These are phyloP conservation scores for Reticulitermes speratus DNA, from an alignment of 1,140 invertebrate species.

Conservation along the genomic window DNA sequence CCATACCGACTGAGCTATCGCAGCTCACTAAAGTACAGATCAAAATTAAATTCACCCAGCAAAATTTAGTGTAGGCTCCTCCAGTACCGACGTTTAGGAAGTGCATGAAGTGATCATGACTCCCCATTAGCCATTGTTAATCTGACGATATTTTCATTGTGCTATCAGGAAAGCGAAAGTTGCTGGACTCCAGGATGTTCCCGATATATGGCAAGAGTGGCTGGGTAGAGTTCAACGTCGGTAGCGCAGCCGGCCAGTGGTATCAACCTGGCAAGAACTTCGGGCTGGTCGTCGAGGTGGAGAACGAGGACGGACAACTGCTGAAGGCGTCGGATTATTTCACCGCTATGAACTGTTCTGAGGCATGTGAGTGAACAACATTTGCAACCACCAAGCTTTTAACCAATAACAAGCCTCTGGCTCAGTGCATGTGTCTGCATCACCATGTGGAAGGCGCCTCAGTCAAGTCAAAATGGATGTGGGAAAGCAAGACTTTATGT, in stretches of 20 bases:
- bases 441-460: too few relatives aligned
- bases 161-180: slow-evolving; percentile 52
- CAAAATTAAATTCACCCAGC: too few relatives aligned
- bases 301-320: slow-evolving; percentile 59
- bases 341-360: slow-evolving; percentile 45
- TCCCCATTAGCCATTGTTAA: too few relatives aligned
- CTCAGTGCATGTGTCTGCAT: too few relatives aligned
- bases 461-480: too few relatives aligned
- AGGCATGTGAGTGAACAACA: slow-evolving; percentile 38
- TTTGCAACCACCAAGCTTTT: background rate
- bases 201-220: slow-evolving; percentile 43
- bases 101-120: too few relatives aligned
- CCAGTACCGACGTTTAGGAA: too few relatives aligned
- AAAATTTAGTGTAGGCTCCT: too few relatives aligned
- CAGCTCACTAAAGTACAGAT: too few relatives aligned
- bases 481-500: too few relatives aligned
- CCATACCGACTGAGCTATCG: too few relatives aligned
- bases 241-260: slow-evolving; percentile 44
- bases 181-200: slow-evolving; percentile 56
- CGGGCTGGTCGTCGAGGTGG: slow-evolving; percentile 59
- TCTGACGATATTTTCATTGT: background rate
- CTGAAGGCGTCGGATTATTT: slow-evolving; percentile 55
- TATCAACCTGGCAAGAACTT: slow-evolving; percentile 51
- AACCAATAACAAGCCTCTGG: background rate
- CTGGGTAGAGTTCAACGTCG: slow-evolving; percentile 48